Evolutionary conservation across 2,797 vertebrate genomes (phyloP), one percentile per base, ranked within the genome.

Genomic region (Hoplostethus atlanticus): DNA sequence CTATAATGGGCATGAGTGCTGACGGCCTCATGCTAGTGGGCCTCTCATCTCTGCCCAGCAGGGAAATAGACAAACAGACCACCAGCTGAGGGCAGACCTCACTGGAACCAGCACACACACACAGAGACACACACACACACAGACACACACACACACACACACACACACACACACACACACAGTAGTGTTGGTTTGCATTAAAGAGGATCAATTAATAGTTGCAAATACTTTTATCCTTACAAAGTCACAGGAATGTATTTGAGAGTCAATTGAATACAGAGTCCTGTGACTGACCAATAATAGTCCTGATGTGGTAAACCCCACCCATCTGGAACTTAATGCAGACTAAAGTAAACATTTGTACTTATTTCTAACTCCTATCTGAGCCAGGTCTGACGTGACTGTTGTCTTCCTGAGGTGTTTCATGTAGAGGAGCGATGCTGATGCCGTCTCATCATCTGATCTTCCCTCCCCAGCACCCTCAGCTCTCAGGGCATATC

Each of bases 391-490:
- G n/a, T 71, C 78, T 75, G 84, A 76, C 76, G 73, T 76, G 73
- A 81, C 55, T 79, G 58, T 62, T 68, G 81, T 75, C 73, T 76
- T 87, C 87, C 84, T 87, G 86, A 81, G 82, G 84, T 88, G 83
- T 83, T 90, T 85, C 63, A 71, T 74, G 65, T 75, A 89, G 77
- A 86, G 79, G 69, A 88, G 58, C 68, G 56, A 71, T 30, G 76
- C 77, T 88, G 87, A 89, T 89, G 76, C 79, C 64, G 71, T 76
- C 85, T 84, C 74, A 86, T 93, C 91, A 92, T 92, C 90, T 92
- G 89, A 92, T 91, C 80, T 75, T 76, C 71, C 60, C 70, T 65
- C 56, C 65, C 76, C 31, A 64, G 80, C 60, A 74, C 52, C 58
- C 74, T 84, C 67, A 78, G 76, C 73, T 83, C 76, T 74, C 59